These are phyloP conservation scores for Drosophila arizonae DNA, from an alignment of 1,140 invertebrate genomes.

Conservation along the genomic window DNA sequence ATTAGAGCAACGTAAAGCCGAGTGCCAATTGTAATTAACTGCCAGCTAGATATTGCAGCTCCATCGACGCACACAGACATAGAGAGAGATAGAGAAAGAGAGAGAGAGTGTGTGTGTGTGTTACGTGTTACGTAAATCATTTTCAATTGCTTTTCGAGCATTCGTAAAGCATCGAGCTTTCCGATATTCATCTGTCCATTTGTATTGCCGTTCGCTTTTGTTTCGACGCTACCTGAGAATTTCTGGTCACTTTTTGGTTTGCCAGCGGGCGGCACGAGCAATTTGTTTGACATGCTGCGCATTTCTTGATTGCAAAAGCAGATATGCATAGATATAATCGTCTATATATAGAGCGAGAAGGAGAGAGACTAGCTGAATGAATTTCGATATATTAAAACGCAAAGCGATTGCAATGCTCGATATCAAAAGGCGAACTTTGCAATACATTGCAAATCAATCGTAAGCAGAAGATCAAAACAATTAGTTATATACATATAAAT, in stretches of 20 bases:
- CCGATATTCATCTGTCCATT: constrained; percentile 36
- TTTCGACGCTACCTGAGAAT: constrained; percentile 7
- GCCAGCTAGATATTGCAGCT: constrained; percentile 53
- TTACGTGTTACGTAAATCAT: constrained; percentile 65
- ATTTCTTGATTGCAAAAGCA: not conserved
- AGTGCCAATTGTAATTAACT: constrained; percentile 74
- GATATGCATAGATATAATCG: no score
- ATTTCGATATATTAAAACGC: no score
- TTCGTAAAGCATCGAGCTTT: constrained; percentile 41
- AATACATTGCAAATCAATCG: no score
- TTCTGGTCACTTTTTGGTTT: constrained; percentile 1
- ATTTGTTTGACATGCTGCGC: constrained; percentile 7
- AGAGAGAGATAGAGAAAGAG: not conserved
- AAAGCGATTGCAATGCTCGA: no score
- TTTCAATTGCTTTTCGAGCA: constrained; percentile 76
- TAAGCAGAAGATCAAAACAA: no score
- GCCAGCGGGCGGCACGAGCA: constrained; percentile 24
- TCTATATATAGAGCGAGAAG: not conserved
- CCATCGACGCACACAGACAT: constrained; percentile 1
- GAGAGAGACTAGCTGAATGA: not conserved
- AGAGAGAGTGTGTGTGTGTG: not conserved
- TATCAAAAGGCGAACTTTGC: no score
- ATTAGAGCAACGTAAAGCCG: constrained; percentile 52
- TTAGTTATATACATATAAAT: no score
- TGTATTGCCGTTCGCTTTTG: constrained; percentile 32